phyloP scores from a whole-genome alignment of 2,797 vertebrate species.

The Hipposideros larvatus region DNA sequence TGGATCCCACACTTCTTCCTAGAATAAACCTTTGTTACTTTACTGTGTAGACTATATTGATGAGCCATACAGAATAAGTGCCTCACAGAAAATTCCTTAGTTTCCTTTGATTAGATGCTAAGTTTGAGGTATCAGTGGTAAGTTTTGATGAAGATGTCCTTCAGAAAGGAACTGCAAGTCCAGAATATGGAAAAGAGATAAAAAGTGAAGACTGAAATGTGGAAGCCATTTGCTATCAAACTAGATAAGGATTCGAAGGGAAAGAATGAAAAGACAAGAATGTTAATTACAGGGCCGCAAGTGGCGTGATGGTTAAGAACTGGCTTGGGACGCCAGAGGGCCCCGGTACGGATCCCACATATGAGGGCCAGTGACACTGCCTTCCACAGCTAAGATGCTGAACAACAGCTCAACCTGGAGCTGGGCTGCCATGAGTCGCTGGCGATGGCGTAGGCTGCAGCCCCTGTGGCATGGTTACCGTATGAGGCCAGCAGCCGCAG shows the following conservation, averaged over 20 bases:
- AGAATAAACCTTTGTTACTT: background rate
- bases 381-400: too few relatives aligned
- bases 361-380: too few relatives aligned
- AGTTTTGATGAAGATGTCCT: background rate
- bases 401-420: too few relatives aligned
- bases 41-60: background rate
- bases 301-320: too few relatives aligned
- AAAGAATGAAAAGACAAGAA: constrained; percentile 36
- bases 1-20: background rate
- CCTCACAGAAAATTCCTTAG: background rate
- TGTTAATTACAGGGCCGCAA: background rate
- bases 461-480: too few relatives aligned
- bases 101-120: background rate
- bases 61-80: background rate
- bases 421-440: too few relatives aligned
- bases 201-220: background rate
- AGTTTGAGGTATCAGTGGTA: background rate
- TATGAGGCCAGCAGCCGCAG: too few relatives aligned
- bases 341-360: too few relatives aligned
- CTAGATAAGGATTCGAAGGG: background rate
- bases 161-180: background rate
- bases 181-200: background rate
- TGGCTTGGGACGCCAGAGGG: too few relatives aligned
- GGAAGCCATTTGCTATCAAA: background rate
- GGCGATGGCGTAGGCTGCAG: too few relatives aligned